phyloP scores from a whole-genome alignment of 2,888 invertebrate species.

The Xestia sexstrigata region DNA sequence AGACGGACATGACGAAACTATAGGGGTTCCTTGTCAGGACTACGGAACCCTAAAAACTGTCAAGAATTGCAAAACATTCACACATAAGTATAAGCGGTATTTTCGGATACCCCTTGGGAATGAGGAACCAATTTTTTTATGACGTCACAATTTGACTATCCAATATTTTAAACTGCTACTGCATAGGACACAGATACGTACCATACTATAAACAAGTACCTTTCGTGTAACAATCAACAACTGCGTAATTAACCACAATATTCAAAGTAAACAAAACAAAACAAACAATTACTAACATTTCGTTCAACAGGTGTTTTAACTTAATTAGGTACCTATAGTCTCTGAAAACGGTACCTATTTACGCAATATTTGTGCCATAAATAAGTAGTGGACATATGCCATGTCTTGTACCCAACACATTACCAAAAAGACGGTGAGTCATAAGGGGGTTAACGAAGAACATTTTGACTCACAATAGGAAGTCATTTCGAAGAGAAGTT shows the following conservation, averaged over 20 bases:
- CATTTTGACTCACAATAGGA: conserved; percentile 66
- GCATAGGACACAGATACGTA: background rate
- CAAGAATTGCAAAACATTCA: background rate
- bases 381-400: conserved; percentile 20
- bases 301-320: conserved; percentile 23
- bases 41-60: too few species aligned
- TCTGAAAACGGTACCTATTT: conserved; percentile 9
- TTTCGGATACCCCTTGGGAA: background rate
- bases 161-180: background rate
- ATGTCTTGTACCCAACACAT: conserved; percentile 10
- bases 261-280: background rate
- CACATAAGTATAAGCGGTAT: background rate
- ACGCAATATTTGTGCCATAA: conserved; percentile 26
- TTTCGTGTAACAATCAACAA: background rate
- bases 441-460: conserved; percentile 36
- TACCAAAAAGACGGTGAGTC: conserved; percentile 52
- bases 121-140: background rate
- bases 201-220: background rate
- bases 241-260: conserved; percentile 8
- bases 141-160: background rate
- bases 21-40: too few species aligned
- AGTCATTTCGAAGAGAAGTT: conserved; percentile 49
- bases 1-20: too few species aligned
- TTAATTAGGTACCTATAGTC: background rate
- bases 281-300: conserved; percentile 8